Conservation (phyloP, 2,888 invertebrate species). For the Osmoderma eremita region DNA sequence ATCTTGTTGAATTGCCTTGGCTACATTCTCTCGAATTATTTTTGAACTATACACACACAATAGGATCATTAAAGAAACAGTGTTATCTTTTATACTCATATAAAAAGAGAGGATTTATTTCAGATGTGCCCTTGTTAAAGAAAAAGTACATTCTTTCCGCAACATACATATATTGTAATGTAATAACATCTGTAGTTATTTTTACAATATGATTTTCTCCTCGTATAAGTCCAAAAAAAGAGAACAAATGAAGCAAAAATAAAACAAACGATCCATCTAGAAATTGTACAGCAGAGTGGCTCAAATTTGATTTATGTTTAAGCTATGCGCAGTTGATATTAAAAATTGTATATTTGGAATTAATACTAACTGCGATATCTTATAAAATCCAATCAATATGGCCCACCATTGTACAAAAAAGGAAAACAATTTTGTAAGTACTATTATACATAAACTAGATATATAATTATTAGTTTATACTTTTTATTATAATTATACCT, state of each 20-base stretch:
- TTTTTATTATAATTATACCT: conserved; percentile 44
- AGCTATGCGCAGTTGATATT: conserved; percentile 18
- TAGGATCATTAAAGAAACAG: no score
- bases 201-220: conserved; percentile 45
- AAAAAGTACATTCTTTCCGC: conserved; percentile 49
- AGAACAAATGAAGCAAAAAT: conserved; percentile 48
- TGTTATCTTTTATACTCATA: neutral
- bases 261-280: conserved; percentile 29
- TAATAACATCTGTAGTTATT: conserved; percentile 57
- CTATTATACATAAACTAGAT: conserved; percentile 21
- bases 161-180: conserved; percentile 58
- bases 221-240: conserved; percentile 46
- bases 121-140: conserved; percentile 32
- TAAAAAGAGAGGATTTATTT: conserved; percentile 19
- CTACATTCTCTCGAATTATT: no score
- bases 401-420: conserved; percentile 21
- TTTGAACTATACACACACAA: no score
- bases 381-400: conserved; percentile 23
- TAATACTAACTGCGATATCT: conserved; percentile 23
- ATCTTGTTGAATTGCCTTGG: no score
- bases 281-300: conserved; percentile 22
- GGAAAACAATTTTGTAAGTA: conserved; percentile 27
- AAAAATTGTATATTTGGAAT: neutral
- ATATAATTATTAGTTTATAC: conserved; percentile 30
- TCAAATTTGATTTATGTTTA: conserved; percentile 18